These are phyloP conservation scores for Labroides dimidiatus DNA, from an alignment of 2,797 vertebrate species.

Conservation along the genomic window DNA sequence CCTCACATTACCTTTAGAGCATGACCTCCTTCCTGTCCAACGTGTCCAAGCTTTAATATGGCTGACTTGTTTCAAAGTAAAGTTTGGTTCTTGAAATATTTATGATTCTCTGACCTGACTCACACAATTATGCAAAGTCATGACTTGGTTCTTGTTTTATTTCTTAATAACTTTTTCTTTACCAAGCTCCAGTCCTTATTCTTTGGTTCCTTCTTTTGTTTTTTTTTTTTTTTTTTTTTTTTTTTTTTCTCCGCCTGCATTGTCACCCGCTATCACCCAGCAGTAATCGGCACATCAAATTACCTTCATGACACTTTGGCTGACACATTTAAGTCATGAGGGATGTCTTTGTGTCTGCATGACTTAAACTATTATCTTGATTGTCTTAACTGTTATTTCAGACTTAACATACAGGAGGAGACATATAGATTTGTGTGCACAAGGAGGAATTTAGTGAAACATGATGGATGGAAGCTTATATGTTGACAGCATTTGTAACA, in stretches of 20 bases:
- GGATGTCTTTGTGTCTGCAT: slow-evolving; percentile 9
- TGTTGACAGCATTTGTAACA: not conserved
- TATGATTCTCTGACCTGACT: not conserved
- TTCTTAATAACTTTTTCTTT: not conserved
- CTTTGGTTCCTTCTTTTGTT: not conserved
- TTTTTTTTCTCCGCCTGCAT: not conserved
- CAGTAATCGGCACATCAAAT: slow-evolving; percentile 3
- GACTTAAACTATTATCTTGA: slow-evolving; percentile 27
- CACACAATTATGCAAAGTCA: not conserved
- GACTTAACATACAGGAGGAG: not conserved
- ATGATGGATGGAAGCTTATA: not conserved
- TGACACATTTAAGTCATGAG: slow-evolving; percentile 17
- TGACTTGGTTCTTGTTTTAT: not conserved
- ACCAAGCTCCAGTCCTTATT: not conserved
- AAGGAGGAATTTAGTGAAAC: not conserved
- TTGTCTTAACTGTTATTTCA: slow-evolving; percentile 22
- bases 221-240: not conserved
- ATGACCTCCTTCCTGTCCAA: slow-evolving; percentile 28
- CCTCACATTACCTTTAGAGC: slow-evolving; percentile 12
- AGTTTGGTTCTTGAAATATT: not conserved
- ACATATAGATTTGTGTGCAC: not conserved
- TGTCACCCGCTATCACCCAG: not conserved
- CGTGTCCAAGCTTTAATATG: not conserved
- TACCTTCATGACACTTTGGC: slow-evolving; percentile 9
- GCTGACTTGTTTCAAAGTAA: not conserved